A percentile compares a stretch with the other conserved stretches of the same genome.
Evolutionary conservation across 1,140 invertebrate genomes (phyloP).

Genomic region (Trachymyrmex cornetzi): DNA sequence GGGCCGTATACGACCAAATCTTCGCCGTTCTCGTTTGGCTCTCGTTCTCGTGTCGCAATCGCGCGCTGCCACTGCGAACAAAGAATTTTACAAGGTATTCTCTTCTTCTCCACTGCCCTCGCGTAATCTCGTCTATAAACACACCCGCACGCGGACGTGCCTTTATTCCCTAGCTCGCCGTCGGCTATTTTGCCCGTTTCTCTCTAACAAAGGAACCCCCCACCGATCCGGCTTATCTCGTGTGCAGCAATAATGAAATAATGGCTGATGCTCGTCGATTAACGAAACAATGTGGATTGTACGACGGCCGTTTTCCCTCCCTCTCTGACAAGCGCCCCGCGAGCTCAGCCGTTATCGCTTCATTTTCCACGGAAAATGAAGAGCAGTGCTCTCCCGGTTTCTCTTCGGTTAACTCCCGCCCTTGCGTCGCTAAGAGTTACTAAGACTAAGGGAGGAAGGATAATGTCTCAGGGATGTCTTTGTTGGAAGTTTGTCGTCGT

Average conservation of each 20-base stretch:
- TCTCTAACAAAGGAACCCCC: constrained; percentile 33
- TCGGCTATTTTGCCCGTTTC: constrained; percentile 36
- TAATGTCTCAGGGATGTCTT: constrained; percentile 53
- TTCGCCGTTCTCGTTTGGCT: constrained; percentile 2
- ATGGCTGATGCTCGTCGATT: constrained; percentile 59
- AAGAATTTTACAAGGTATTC: constrained; percentile 53
- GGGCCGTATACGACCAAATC: background rate
- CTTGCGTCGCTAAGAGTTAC: background rate
- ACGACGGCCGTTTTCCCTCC: constrained; percentile 26
- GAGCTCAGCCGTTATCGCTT: constrained; percentile 40
- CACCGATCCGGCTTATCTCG: constrained; percentile 32
- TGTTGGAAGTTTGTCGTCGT: constrained; percentile 57
- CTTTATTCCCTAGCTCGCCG: constrained; percentile 54
- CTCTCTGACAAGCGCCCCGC: background rate
- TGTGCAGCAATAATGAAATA: constrained; percentile 62
- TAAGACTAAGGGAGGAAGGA: constrained; percentile 13
- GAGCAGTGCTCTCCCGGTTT: background rate
- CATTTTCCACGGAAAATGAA: constrained; percentile 57
- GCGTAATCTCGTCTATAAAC: constrained; percentile 63
- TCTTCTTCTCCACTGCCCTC: background rate
- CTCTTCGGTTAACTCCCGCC: background rate
- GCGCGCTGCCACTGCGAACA: constrained; percentile 11
- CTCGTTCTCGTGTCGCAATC: constrained; percentile 61
- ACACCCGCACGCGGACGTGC: constrained; percentile 18
- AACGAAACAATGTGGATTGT: constrained; percentile 59